Conservation (phyloP, 2,888 invertebrate species). For the Hyppa rectilinea region DNA sequence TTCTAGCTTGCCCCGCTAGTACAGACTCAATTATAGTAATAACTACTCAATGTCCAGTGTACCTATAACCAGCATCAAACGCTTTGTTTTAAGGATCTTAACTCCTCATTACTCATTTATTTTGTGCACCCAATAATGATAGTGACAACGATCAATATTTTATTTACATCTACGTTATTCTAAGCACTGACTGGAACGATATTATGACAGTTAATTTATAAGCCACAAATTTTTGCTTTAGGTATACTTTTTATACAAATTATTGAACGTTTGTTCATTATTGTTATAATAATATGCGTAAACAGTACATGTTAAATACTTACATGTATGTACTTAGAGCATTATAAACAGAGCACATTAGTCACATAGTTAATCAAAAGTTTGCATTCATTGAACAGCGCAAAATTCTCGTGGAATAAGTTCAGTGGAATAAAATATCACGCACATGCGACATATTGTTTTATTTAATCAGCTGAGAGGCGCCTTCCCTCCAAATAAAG, state of each 20-base stretch:
- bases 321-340: constrained; percentile 75
- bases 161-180: constrained; percentile 65
- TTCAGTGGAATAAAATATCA: constrained; percentile 89
- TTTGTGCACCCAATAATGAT: constrained; percentile 55
- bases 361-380: constrained; percentile 85
- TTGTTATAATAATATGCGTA: constrained; percentile 76
- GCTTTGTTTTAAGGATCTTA: constrained; percentile 40
- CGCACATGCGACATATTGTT: constrained; percentile 88
- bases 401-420: constrained; percentile 85
- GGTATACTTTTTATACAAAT: constrained; percentile 84
- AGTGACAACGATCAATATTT: constrained; percentile 64
- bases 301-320: constrained; percentile 75
- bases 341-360: constrained; percentile 87
- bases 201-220: constrained; percentile 71
- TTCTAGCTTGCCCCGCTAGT: constrained; percentile 38
- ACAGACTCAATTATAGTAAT: constrained; percentile 34
- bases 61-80: constrained; percentile 32
- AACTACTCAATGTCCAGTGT: constrained; percentile 43
- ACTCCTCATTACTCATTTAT: constrained; percentile 36
- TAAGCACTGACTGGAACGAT: constrained; percentile 75
- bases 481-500: not conserved
- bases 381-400: constrained; percentile 85
- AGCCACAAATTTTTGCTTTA: constrained; percentile 77
- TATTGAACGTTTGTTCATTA: constrained; percentile 82
- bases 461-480: constrained; percentile 70